These are phyloP conservation scores for Labrus mixtus DNA, from an alignment of 2,113 vertebrate genomes.

Conservation along the genomic window DNA sequence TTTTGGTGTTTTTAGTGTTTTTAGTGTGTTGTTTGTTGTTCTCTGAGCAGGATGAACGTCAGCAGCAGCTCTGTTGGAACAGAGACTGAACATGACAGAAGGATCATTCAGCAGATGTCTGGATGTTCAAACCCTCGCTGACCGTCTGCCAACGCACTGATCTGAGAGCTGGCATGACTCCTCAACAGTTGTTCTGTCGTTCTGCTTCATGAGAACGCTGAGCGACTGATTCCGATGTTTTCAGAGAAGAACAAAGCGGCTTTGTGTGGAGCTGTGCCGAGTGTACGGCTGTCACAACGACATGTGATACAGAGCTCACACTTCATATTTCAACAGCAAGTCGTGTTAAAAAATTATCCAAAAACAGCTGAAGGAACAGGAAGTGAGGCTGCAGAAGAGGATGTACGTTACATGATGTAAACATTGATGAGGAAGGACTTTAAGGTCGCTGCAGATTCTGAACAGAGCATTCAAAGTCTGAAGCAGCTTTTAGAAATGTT, in stretches of 20 bases:
- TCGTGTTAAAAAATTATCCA: not conserved
- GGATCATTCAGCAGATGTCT: not conserved
- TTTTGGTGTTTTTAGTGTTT: too few relatives aligned
- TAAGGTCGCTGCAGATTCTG: too few relatives aligned
- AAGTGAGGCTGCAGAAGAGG: conserved; percentile 28
- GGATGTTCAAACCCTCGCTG: not conserved
- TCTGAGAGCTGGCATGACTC: conserved; percentile 31
- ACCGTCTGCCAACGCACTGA: conserved; percentile 8
- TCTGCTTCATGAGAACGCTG: conserved; percentile 9
- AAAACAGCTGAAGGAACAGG: conserved; percentile 10
- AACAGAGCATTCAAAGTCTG: too few relatives aligned
- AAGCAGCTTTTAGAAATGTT: too few relatives aligned
- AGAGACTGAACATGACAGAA: not conserved
- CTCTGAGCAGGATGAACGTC: not conserved
- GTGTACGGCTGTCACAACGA: too few relatives aligned
- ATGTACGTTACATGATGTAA: conserved; percentile 8
- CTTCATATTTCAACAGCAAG: not conserved
- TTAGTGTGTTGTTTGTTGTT: too few relatives aligned
- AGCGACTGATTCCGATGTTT: conserved; percentile 19
- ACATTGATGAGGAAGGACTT: not conserved
- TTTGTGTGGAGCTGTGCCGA: too few relatives aligned
- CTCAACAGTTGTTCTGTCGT: conserved; percentile 30
- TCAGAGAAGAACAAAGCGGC: too few relatives aligned
- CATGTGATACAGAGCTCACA: not conserved
- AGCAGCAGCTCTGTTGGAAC: not conserved